Base-by-base conservation (phyloP, 2,797 vertebrate genomes). In the Macropus fuliginosus region DNA sequence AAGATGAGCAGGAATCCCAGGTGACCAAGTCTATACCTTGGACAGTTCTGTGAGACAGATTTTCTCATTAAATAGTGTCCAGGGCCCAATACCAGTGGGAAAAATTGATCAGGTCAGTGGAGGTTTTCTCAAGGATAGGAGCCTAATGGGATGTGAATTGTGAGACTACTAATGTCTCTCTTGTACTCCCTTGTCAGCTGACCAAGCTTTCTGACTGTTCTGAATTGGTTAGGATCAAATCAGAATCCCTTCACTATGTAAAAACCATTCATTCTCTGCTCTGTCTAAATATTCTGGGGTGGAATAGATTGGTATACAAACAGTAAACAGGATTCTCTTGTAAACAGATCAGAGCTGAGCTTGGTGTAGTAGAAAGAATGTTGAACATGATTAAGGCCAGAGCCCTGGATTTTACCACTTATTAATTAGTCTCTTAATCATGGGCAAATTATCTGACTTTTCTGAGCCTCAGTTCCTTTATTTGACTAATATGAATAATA, bases 151-250 rank as follows among this genome's bases (percentile, higher is more conserved):
- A 87, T 46, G 29, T 91, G 27, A 95, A 40, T 27, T 31, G 40
- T 93, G 97, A 95, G 54, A 55, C 3, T 2, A 55, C 93, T 56
- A 11, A 56, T 12, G 0, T 91, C 93, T 95, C 50, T 66, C 8
- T 96, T 96, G 24, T 90, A 0, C 54, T 46, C 21, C 90, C 91
- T 96, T 57, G 16, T 55, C 92, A 94, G 56, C 56, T 92, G 11
- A 90, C 91, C 46, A 81, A 56, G 31, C 52, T 95, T 95, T 94
- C 91, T 96, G 56, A 95, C 55, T 46, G 14, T 56, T 28, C 10
- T 57, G 29, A 27, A 94, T 91, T n/a, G 28, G 31, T 94, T 91
- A 34, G 31, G 4, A 93, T 90, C 57, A 93, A 93, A 92, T 57
- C 52, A 46, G 40, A 56, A 52, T 55, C 4, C n/a, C 74, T 87